A percentile compares a stretch with the other conserved stretches of the same genome.
phyloP scores from a whole-genome alignment of 2,113 vertebrate species.

The Pheucticus melanocephalus region DNA sequence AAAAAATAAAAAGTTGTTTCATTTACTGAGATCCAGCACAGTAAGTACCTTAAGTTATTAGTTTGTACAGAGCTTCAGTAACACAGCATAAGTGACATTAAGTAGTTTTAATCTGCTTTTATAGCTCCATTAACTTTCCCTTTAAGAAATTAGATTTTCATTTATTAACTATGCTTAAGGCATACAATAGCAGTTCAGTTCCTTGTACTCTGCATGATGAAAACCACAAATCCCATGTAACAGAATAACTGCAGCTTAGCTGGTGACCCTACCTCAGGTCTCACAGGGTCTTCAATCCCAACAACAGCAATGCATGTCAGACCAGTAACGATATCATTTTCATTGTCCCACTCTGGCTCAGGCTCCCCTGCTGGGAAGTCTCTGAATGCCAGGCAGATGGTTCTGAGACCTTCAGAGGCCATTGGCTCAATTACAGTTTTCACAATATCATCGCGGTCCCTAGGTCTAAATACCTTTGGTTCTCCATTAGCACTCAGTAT shows the following conservation, averaged over 20 bases:
- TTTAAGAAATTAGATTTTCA: conserved; percentile 34
- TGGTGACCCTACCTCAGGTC: conserved; percentile 83
- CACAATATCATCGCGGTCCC: conserved; percentile 92
- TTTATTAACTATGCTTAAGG: conserved; percentile 20
- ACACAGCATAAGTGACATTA: conserved; percentile 31
- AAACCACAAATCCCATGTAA: neutral
- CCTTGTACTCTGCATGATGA: neutral
- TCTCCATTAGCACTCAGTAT: conserved; percentile 90
- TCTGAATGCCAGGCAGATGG: conserved; percentile 95
- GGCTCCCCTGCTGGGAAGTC: conserved; percentile 90
- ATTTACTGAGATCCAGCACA: neutral
- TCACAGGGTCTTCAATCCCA: conserved; percentile 97
- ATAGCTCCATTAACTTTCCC: conserved; percentile 25
- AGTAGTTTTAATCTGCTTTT: conserved; percentile 55
- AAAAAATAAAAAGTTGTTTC: neutral
- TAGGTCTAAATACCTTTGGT: conserved; percentile 89
- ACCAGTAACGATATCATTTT: conserved; percentile 90
- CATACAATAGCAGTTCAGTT: neutral
- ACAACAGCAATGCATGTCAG: conserved; percentile 95
- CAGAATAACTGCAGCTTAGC: neutral
- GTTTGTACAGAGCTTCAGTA: conserved; percentile 13
- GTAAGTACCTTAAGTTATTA: conserved; percentile 53
- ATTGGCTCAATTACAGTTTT: conserved; percentile 98
- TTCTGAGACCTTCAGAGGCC: conserved; percentile 97
- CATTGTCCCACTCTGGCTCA: conserved; percentile 96